A percentile compares a stretch with the other conserved stretches of the same genome.
phyloP scores from a whole-genome alignment of 2,113 vertebrate genomes.

The Hucho hucho region DNA sequence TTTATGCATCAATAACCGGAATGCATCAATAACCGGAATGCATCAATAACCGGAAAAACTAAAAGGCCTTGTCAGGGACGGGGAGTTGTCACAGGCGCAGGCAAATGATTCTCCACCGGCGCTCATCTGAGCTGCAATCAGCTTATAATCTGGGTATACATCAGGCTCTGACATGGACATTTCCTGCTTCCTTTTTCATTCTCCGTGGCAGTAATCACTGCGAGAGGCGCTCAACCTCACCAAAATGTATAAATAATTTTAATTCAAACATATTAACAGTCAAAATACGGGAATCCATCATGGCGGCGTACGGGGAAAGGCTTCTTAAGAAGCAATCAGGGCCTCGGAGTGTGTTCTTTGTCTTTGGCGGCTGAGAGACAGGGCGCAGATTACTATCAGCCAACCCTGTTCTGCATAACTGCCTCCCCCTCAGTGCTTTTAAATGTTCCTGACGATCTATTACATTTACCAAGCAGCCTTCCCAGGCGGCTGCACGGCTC shows the following conservation, averaged over 20 bases:
- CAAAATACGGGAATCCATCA: conserved; percentile 99
- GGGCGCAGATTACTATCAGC: conserved; percentile 71
- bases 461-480: conserved; percentile 69
- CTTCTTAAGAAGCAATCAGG: conserved; percentile 96
- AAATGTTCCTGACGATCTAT: conserved; percentile 78
- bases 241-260: conserved; percentile 99
- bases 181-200: conserved; percentile 96
- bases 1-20: conserved; percentile 91
- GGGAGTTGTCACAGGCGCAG: conserved; percentile 93
- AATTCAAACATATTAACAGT: conserved; percentile 99
- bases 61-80: conserved; percentile 96
- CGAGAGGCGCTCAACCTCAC: conserved; percentile 89
- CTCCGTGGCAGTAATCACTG: conserved; percentile 94
- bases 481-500: conserved; percentile 29
- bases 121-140: conserved; percentile 93
- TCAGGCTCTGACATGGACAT: conserved; percentile 93
- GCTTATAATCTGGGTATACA: conserved; percentile 95
- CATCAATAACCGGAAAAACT: conserved; percentile 94
- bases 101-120: conserved; percentile 87
- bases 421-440: conserved; percentile 72
- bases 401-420: conserved; percentile 78
- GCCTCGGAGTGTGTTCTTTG: conserved; percentile 91
- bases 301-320: conserved; percentile 64
- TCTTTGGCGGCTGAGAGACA: conserved; percentile 85
- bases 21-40: conserved; percentile 94